Conservation (phyloP, 2,888 invertebrate genomes). For the Drosophila robusta region DNA sequence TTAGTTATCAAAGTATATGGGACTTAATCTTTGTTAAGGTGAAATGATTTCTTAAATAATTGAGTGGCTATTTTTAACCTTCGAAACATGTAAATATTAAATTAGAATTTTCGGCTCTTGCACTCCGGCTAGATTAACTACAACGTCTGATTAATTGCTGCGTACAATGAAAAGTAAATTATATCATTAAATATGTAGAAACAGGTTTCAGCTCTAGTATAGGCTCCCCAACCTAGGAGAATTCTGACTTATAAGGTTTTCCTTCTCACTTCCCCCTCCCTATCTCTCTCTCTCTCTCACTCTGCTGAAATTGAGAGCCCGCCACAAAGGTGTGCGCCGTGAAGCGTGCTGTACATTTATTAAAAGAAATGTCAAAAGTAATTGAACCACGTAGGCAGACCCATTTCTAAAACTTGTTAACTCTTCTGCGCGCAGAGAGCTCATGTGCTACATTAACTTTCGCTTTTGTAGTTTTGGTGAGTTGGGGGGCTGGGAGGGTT, state of each 20-base stretch:
- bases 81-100: background rate
- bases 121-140: no score
- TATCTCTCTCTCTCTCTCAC: background rate
- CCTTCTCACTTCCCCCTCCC: background rate
- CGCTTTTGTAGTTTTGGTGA: constrained; percentile 30
- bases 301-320: background rate
- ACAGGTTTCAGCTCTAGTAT: background rate
- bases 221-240: background rate
- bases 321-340: constrained; percentile 19
- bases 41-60: no score
- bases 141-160: background rate
- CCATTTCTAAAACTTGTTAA: constrained; percentile 42
- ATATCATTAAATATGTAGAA: background rate
- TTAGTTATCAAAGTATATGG: no score
- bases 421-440: constrained; percentile 46
- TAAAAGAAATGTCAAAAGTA: constrained; percentile 73
- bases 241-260: background rate
- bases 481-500: background rate
- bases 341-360: constrained; percentile 61
- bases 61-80: no score
- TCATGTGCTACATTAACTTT: constrained; percentile 75
- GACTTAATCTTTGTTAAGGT: no score
- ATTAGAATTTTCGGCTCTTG: no score
- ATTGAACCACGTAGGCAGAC: constrained; percentile 69
- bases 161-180: background rate